phyloP scores from a whole-genome alignment of 2,888 invertebrate species.

The Caenorhabditis sinica region DNA sequence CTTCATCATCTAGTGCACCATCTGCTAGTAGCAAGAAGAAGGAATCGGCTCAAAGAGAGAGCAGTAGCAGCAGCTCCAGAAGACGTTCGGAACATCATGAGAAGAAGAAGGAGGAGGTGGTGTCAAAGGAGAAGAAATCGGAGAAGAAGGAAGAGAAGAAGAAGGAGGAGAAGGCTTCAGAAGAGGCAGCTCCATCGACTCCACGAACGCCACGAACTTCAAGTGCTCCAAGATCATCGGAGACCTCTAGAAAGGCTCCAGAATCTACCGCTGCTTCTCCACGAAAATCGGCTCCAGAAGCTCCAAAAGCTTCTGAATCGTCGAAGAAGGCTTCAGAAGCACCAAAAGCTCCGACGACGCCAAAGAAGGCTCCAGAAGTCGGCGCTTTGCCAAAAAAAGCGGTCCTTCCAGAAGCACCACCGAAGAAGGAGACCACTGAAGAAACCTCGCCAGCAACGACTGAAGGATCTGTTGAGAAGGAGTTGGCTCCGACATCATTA shows the following conservation, averaged over 20 bases:
- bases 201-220: neutral
- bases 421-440: neutral
- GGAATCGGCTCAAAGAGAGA: neutral
- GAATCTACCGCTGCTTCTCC: too few relatives aligned
- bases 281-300: neutral
- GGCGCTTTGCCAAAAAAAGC: neutral
- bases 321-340: neutral
- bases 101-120: slow-evolving; percentile 4
- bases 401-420: neutral
- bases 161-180: slow-evolving; percentile 4
- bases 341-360: neutral
- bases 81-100: neutral
- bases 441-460: slow-evolving; percentile 9
- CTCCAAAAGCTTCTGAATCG: slow-evolving; percentile 9
- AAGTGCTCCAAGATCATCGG: neutral
- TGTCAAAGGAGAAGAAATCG: neutral
- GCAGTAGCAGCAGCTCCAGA: slow-evolving; percentile 12
- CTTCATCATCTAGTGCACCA: too few relatives aligned
- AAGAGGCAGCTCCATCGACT: neutral
- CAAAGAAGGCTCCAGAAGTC: neutral
- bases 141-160: slow-evolving; percentile 9
- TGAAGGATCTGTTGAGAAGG: slow-evolving; percentile 22
- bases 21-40: neutral
- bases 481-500: neutral
- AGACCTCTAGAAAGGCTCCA: neutral